phyloP scores from a whole-genome alignment of 2,797 vertebrate genomes.

The Crotalus adamanteus region DNA sequence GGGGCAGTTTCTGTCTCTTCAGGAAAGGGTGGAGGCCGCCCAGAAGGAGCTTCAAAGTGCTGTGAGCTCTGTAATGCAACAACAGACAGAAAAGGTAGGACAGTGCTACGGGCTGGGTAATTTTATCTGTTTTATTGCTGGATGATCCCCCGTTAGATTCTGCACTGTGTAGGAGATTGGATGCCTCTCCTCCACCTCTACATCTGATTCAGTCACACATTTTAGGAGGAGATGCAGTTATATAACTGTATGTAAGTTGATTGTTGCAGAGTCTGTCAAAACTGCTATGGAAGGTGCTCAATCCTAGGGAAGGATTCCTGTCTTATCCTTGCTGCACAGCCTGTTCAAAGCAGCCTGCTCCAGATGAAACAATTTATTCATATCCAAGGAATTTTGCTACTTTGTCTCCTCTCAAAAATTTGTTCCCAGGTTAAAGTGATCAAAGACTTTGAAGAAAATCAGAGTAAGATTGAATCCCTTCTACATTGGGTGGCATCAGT shows the following conservation, averaged over 20 bases:
- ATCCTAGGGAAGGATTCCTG: background rate
- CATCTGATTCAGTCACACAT: background rate
- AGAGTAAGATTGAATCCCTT: constrained; percentile 82
- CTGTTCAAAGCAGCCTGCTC: background rate
- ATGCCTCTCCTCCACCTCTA: background rate
- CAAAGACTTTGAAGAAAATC: constrained; percentile 88
- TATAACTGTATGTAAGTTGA: background rate
- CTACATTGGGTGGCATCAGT: constrained; percentile 72
- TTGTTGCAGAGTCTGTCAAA: background rate
- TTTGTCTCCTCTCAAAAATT: background rate
- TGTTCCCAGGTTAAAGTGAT: constrained; percentile 85
- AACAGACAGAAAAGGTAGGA: constrained; percentile 90
- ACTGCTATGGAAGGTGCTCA: background rate
- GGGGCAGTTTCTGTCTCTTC: constrained; percentile 82
- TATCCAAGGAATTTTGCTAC: background rate
- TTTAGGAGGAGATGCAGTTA: background rate
- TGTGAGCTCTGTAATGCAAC: constrained; percentile 83
- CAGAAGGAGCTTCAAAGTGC: constrained; percentile 82
- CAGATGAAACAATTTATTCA: background rate
- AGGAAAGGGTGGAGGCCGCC: constrained; percentile 73
- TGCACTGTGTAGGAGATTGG: background rate
- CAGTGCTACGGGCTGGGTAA: background rate
- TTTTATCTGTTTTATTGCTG: background rate
- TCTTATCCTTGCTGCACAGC: background rate
- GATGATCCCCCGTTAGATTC: background rate